Evolutionary conservation across 2,797 vertebrate species (phyloP), one percentile per base, ranked within the genome.

Genomic region (Tenualosa thibaudeaui): DNA sequence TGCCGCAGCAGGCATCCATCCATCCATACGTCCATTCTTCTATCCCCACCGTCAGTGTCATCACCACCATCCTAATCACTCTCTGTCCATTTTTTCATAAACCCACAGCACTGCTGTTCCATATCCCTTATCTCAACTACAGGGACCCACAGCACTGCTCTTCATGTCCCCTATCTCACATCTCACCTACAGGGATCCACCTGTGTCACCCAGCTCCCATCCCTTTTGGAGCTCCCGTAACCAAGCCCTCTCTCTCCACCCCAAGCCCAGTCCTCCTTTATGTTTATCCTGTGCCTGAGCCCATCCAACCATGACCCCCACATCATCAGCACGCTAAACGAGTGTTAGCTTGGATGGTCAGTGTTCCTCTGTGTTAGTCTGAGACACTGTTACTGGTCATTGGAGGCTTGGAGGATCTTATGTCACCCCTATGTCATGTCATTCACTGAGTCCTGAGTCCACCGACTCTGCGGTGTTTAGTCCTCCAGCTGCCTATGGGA

Each of bases 1-100:
- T 85, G 81, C 60, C 22, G 68, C 83, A 37, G 62, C 37, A 82
- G 81, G 81, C 81, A 53, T 19, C 31, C 40, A 81, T 37, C 49
- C 81, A 78, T 78, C 40, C 13, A 15, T 71, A 31, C 3, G 26
- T 65, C 12, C n/a, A 40, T 43, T 89, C 26, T 37, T 1, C 40
- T 13, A 75, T 40, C 68, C 5, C 12, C 68, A 40, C 26, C 31
- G 40, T 43, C 71, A 46, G 1, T 40, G 19, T 46, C 15, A 40
- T 40, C 68, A 75, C 3, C 68, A 40, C 26, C 65, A 40, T 40
- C 65, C 37, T 40, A 13, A 37, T 68, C 62, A 68, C 68, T 56
- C 82, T 82, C 49, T 75, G 62, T 78, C 62, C 62, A 49, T 22
- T 6, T n/a, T 15, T n/a, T 12, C 10, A 60, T 56, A 3, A 0